These are phyloP conservation scores for Centropus unirufus DNA, from an alignment of 2,113 vertebrate genomes.

Conservation along the genomic window DNA sequence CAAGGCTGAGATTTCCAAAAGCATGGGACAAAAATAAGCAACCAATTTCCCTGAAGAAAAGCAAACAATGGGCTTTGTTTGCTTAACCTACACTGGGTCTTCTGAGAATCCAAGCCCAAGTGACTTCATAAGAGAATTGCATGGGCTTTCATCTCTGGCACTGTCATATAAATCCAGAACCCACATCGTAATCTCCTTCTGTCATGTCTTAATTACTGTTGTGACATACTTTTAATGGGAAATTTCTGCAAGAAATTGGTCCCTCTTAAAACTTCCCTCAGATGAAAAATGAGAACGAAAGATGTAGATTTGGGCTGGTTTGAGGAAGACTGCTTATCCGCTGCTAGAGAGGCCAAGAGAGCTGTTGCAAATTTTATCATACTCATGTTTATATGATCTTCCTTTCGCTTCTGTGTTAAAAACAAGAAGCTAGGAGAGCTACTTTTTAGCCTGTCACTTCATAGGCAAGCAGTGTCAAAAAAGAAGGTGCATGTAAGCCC, in stretches of 20 bases:
- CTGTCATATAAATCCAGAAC: neutral
- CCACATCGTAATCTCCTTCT: neutral
- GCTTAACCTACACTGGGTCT: neutral
- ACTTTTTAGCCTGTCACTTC: neutral
- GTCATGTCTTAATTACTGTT: constrained; percentile 11
- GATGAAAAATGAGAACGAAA: neutral
- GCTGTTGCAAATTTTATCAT: neutral
- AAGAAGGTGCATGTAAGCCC: neutral
- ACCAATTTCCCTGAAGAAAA: neutral
- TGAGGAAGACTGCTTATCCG: neutral
- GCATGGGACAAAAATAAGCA: neutral
- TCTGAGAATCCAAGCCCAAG: neutral
- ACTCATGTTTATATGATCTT: neutral
- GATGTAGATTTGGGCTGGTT: neutral
- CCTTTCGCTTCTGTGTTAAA: neutral
- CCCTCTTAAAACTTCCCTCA: neutral
- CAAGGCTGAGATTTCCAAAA: neutral
- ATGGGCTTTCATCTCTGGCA: neutral
- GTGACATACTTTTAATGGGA: neutral
- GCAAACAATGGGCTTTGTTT: neutral
- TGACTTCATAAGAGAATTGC: neutral
- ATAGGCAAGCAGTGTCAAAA: neutral
- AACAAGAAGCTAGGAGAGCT: neutral
- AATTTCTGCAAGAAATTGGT: neutral
- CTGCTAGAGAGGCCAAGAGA: neutral